phyloP scores from a whole-genome alignment of 2,113 vertebrate genomes.

The Callospermophilus lateralis region DNA sequence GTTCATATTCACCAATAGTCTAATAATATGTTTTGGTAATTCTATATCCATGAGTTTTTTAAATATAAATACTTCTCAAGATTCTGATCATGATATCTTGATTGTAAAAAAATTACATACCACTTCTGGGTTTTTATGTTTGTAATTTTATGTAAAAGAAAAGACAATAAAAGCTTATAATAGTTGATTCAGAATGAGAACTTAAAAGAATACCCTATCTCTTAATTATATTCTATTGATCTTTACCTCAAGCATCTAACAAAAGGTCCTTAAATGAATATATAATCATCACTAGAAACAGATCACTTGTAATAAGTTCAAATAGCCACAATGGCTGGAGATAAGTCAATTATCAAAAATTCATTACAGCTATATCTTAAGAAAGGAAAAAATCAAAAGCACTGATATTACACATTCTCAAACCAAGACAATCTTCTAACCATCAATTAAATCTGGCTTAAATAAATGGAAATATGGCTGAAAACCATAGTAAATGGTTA shows the following conservation, averaged over 20 bases:
- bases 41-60: constrained; percentile 68
- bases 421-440: constrained; percentile 46
- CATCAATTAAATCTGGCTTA: constrained; percentile 51
- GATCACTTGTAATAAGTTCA: constrained; percentile 49
- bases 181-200: constrained; percentile 61
- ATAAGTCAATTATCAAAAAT: constrained; percentile 66
- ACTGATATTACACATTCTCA: constrained; percentile 27
- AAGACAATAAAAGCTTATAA: constrained; percentile 52
- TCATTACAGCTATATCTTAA: constrained; percentile 40
- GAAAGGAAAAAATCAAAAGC: constrained; percentile 57
- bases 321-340: constrained; percentile 40
- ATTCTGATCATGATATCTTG: constrained; percentile 38
- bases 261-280: constrained; percentile 52
- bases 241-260: constrained; percentile 32
- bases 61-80: constrained; percentile 27
- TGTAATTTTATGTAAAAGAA: constrained; percentile 41
- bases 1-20: constrained; percentile 64
- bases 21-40: constrained; percentile 47
- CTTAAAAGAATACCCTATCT: constrained; percentile 15
- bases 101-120: constrained; percentile 46
- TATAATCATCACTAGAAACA: constrained; percentile 35
- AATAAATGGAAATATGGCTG: constrained; percentile 32
- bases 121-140: constrained; percentile 9
- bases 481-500: constrained; percentile 31
- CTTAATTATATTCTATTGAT: constrained; percentile 46